Evolutionary conservation across 2,888 invertebrate genomes (phyloP), one percentile per base, ranked within the genome.

Genomic region (Malachius bipustulatus): DNA sequence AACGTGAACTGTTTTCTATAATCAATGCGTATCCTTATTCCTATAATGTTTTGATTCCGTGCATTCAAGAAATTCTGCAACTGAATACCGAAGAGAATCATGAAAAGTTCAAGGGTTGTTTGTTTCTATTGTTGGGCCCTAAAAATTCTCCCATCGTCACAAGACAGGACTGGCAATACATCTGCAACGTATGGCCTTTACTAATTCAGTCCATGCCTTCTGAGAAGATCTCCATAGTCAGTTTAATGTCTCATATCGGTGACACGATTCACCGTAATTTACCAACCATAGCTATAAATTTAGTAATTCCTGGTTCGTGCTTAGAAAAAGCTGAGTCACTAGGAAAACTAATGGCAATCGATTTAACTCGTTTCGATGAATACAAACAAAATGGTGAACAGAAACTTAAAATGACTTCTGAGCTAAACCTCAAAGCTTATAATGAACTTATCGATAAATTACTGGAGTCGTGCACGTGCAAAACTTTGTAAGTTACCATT

Each of bases 191-290:
- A 1, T 90, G 90, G 88, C 82, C 87, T 0, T 75, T 81, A 2
- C 55, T 93, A 12, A 66, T 89, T 1, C 68, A 71, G 37, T 79
- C 87, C 1, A 77, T 78, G 42, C 77, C 85, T 31, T 87, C 87
- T 2, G 91, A 93, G 54, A 90, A 91, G 55, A 78, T 79, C 1
- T 82, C 81, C 27, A 79, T 89, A 34, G 74, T 83, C 50, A 72
- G 70, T 49, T 49, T 76, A 39, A 72, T 77, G 42, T 71, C 73
- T 43, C 60, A 58, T 0, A 59, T 77, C 34, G 59, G 65, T 27
- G 72, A 73, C 2, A 53, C 63, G 0, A 61, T 79, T 1, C 69
- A 70, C 37, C 70, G 73, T 15, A 64, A 67, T 44, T 77, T 78
- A 52, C 73, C 73, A 1, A 73, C 77, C 0, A 69, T 75, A 10